phyloP scores from a whole-genome alignment of 2,113 vertebrate species.

The Datnioides undecimradiatus region DNA sequence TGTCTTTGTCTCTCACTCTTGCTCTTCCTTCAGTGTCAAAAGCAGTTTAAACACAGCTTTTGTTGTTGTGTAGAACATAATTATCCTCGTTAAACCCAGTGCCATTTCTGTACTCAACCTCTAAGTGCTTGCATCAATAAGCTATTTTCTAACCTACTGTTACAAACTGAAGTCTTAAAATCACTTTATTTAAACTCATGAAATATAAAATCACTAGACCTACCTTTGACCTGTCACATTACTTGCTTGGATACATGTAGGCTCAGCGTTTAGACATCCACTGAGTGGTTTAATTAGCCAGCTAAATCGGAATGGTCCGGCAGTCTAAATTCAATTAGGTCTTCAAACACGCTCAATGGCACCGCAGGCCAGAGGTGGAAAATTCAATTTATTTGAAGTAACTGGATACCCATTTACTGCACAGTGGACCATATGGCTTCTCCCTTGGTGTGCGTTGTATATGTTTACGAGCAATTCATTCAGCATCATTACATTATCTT shows the following conservation, averaged over 20 bases:
- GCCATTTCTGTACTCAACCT: not conserved
- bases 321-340: constrained; percentile 78
- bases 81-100: constrained; percentile 33
- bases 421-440: constrained; percentile 57
- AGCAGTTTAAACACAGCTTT: constrained; percentile 37
- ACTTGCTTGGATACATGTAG: constrained; percentile 54
- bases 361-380: constrained; percentile 74
- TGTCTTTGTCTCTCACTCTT: constrained; percentile 39
- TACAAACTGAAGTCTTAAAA: constrained; percentile 10
- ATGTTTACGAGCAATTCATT: constrained; percentile 82
- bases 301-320: constrained; percentile 66
- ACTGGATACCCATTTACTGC: constrained; percentile 75
- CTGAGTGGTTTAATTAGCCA: constrained; percentile 69
- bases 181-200: constrained; percentile 22
- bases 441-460: constrained; percentile 62
- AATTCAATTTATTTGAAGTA: constrained; percentile 83
- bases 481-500: constrained; percentile 78
- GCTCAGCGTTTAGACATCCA: constrained; percentile 48
- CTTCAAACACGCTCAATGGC: constrained; percentile 74
- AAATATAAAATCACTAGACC: constrained; percentile 41
- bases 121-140: not conserved
- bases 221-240: constrained; percentile 54
- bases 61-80: constrained; percentile 45
- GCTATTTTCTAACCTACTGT: not conserved
- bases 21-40: constrained; percentile 25